Base-by-base conservation (phyloP, 2,888 invertebrate genomes). In the Diadegma fenestrale region DNA sequence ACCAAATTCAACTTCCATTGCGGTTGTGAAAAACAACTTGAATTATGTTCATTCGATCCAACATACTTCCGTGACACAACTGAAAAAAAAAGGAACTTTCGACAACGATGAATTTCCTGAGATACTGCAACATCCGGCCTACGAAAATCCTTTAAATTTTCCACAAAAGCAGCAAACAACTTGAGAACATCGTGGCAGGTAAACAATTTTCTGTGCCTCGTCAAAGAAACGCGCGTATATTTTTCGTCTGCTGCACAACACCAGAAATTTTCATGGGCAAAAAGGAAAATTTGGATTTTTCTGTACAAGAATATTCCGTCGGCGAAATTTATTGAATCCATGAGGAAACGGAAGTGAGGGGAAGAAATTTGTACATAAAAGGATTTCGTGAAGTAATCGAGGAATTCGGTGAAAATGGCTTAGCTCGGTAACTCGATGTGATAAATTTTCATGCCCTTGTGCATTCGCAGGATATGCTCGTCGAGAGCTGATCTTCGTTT, bases 401-500 rank as follows among this genome's bases (percentile, higher is more conserved):
- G 4, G 1, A 54, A 54, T 54, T 54, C 0, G 10, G 12, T 54
- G 22, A 54, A 30, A 69, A 41, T 43, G 48, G 22, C 68, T 85
- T 68, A 81, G 69, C 73, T 64, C 19, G 71, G 48, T 54, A 86
- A 64, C 54, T 92, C 92, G 80, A 92, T 88, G 48, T 90, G 86
- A 79, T 92, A 92, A 68, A 92, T 86, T n/a, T 86, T 88, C 73
- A 91, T 89, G 61, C 90, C 91, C 43, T 89, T 87, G 69, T 93
- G 93, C 26, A 90, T 91, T 63, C 93, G 90, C 61, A 91, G 89
- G 76, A 94, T 92, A 75, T 94, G 94, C 51, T 91, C 91, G 68
- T 91, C 91, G 51, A 94, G 90, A 85, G 93, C 91, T 4, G 91
- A 90, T 66, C 91, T 92, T 82, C 93, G 93, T 80, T 93, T 94